Evolutionary conservation across 2,797 vertebrate genomes (phyloP), one percentile per base, ranked within the genome.

Genomic region (Enteromius paludinosus): DNA sequence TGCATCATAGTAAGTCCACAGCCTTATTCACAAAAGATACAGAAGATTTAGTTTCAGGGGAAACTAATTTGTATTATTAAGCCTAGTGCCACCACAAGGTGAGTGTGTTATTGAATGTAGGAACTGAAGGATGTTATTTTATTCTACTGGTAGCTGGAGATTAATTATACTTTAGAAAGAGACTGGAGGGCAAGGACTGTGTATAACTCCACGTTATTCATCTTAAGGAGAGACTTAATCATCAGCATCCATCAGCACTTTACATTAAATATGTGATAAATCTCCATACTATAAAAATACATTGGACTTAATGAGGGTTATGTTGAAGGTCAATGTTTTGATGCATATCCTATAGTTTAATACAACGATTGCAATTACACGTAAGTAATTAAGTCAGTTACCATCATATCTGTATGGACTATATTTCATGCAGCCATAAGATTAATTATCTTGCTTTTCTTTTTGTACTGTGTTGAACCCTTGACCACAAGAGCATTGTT

Each of bases 221-320:
- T 94, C 93, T 93, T 92, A 92, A 93, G 93, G 93, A 93, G 90
- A 90, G 84, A 86, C 91, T 93, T 93, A 93, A 93, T 93, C 91
- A 92, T 78, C 77, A 74, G 33, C 47, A 75, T 64, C 66, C 59
- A 79, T 85, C 41, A 54, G 49, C 65, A 49, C 70, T 85, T 73
- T 72, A 82, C 47, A 66, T 85, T 85, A 71, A 82, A 45, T 70
- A 14, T 61, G 23, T 64, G 45, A 85, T 72, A 78, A 65, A 85
- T 84, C 45, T 25, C 43, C 54, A 73, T 30, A 62, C 30, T 49
- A 59, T 14, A 41, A 81, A 81, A 73, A 73, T 62, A 52, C 17
- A 64, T 41, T 49, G n/a, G 28, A 62, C 69, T 33, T 49, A 81
- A 72, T 64, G 69, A 62, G 56, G 43, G 43, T 80, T 61, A 59